Base-by-base conservation (phyloP, 2,888 invertebrate species). In the Gymnosoma rotundatum region DNA sequence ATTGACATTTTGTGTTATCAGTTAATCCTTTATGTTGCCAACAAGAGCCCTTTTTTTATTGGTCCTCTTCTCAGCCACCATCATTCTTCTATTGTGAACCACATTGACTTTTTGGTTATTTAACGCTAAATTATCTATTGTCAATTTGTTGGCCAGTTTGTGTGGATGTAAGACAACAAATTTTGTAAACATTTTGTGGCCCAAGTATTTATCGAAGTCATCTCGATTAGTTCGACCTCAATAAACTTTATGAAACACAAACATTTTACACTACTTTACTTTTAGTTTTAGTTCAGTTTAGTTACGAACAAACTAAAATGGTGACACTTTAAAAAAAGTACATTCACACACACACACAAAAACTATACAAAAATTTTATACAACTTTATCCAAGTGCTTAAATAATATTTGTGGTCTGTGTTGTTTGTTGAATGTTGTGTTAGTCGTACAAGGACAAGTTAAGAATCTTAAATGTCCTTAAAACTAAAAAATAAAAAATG, bases 141-240 rank as follows among this genome's bases (percentile, higher is more conserved):
- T 69, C 78, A 79, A 67, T 64, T 80, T 79, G 78, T 78, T 70
- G 52, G 36, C 70, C 60, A 36, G 45, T 38, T 54, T 38, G 48
- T 70, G 52, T 76, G 12, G 12, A 12, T 56, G 50, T 18, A 18
- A 1, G 38, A 38, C 25, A 67, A 66, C 42, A 12, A 90, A 90
- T 90, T 90, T 25, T 90, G 89, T 89, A 78, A 88, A 87, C 88
- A 64, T 89, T 89, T 89, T 90, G 89, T 88, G 89, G 89, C 89
- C 88, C 88, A 90, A 84, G 84, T 84, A 84, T 78, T 84, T 84
- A 84, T 81, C 78, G 81, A 84, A 84, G 84, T 84, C 84, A 84
- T 84, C 84, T 84, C 81, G 84, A 84, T 84, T 84, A 81, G 78
- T 78, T 81, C 84, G 84, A 84, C 84, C 84, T 84, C 84, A 84